Percentiles rank a stretch among this genome's conserved stretches.
Conservation (phyloP, 2,113 vertebrate genomes). For the Vulpes lagopus region DNA sequence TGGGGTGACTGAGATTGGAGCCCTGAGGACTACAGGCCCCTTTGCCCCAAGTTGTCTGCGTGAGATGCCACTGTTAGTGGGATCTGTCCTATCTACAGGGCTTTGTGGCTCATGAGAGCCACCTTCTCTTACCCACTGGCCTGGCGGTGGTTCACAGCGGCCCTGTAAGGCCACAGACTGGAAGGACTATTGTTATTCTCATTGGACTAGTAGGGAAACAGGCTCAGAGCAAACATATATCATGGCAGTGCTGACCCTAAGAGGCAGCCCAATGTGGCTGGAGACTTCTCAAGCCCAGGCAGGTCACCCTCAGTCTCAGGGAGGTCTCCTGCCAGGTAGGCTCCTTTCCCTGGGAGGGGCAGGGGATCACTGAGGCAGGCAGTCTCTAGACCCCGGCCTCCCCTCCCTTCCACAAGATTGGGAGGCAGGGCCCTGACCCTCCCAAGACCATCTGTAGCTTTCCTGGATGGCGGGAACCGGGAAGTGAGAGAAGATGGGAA, state of each 20-base stretch:
- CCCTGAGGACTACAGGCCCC: neutral
- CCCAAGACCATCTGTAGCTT: neutral
- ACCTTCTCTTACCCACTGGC: neutral
- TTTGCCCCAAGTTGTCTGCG: neutral
- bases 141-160: neutral
- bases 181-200: neutral
- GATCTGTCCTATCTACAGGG: neutral
- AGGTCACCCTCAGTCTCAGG: neutral
- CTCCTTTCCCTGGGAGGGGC: neutral
- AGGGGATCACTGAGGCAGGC: neutral
- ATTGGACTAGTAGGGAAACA: neutral
- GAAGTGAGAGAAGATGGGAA: neutral
- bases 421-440: neutral
- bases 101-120: neutral
- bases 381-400: neutral
- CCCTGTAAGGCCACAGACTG: neutral
- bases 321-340: neutral
- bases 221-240: neutral
- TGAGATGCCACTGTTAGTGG: neutral
- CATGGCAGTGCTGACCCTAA: neutral
- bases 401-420: neutral
- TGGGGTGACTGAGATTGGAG: neutral
- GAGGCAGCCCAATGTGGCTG: neutral
- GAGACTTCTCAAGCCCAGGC: neutral
- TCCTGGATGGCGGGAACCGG: neutral